Evolutionary conservation across 2,797 vertebrate species (phyloP).

Genomic region (Halcyon chelicuti): DNA sequence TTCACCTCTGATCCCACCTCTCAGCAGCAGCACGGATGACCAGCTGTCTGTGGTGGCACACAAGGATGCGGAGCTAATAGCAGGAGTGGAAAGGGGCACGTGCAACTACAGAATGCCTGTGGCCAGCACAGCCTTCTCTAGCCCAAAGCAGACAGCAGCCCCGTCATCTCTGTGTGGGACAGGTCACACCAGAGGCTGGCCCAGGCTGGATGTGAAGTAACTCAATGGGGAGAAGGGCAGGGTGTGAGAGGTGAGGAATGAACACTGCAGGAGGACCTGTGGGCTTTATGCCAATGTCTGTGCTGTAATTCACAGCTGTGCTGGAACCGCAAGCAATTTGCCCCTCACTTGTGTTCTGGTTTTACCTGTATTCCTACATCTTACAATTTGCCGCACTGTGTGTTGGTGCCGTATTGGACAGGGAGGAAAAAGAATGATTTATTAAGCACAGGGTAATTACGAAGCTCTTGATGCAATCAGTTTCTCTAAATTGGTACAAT

Average conservation of each 20-base stretch:
- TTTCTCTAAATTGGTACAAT: neutral
- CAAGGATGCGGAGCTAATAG: accelerated
- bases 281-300: neutral
- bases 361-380: neutral
- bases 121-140: neutral
- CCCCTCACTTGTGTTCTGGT: neutral
- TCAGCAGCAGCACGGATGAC: neutral
- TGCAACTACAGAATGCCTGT: neutral
- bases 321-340: neutral
- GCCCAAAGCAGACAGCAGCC: neutral
- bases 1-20: neutral
- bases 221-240: neutral
- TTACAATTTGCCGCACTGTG: neutral
- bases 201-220: neutral
- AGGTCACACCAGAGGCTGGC: neutral
- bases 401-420: neutral
- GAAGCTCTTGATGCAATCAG: neutral
- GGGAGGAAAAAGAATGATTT: neutral
- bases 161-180: neutral
- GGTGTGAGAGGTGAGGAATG: neutral
- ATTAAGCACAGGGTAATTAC: neutral
- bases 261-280: neutral
- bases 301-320: neutral
- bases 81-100: neutral
- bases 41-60: neutral